Evolutionary conservation across 2,888 invertebrate species (phyloP), one percentile per base, ranked within the genome.

Genomic region (Dynastes tityus): DNA sequence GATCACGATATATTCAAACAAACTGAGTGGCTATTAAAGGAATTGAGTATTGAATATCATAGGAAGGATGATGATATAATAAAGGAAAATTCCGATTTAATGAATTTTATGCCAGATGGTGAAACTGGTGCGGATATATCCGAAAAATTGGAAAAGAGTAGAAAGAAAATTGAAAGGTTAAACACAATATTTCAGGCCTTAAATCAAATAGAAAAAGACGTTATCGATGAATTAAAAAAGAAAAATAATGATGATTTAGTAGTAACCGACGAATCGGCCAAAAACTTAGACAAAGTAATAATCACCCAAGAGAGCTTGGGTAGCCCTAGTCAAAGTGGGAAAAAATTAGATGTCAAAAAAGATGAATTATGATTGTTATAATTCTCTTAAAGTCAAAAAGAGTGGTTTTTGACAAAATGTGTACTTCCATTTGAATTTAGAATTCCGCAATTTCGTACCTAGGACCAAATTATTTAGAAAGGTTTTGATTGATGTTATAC

Each of bases 1-100:
- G 80, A 82, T 27, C 82, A 85, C 13, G 87, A 88, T 74, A 82
- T 86, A 40, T 82, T 84, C 4, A 85, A 84, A 80, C 88, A 88
- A 82, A 84, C 87, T 2, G 85, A 86, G 76, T 89, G 89, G 89
- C 81, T 89, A 29, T 82, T 89, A 40, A 84, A 80, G 0, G 86
- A 89, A 82, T 81, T 88, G 22, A 83, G 84, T 37, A 85, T 85
- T 40, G 88, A 89, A 81, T 83, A 85, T 73, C 80, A 85, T 78
- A 85, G 84, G 58, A 86, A 85, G 77, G 82, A 81, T 63, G 86
- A 86, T 77, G 88, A 88, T 79, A 80, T 87, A 45, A 83, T 87
- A 29, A 84, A 84, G 13, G 83, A 84, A 55, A 81, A 83, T 22
- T n/a, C 37, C 8, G 73, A 55, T 29, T 58, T 73, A 8, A 29